Evolutionary conservation across 2,888 invertebrate species (phyloP), one percentile per base, ranked within the genome.

Genomic region (Epistrophe grossulariae): DNA sequence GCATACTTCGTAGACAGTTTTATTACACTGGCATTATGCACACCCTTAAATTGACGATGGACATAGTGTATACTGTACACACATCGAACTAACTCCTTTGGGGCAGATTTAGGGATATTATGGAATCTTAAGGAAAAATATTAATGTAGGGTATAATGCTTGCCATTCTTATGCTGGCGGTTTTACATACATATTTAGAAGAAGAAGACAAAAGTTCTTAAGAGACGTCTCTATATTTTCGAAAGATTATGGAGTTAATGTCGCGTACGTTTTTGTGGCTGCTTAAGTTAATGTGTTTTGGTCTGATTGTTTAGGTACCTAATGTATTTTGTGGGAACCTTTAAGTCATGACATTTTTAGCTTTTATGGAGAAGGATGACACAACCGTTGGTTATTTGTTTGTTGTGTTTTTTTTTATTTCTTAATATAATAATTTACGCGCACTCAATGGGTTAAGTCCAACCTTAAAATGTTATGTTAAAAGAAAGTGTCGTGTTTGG

Each of bases 1-100:
- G 83, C 88, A 79, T 89, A 88, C 82, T 79, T 82, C 79, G 82
- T 87, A 87, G 88, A 87, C 87, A 87, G 79, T 89, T 88, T 88
- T 88, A 88, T 88, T 87, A 85, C 62, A 55, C 38, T 48, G 57
- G 45, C 60, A 88, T 85, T 77, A 79, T 85, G 84, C 79, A 79
- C 81, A 77, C 73, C 85, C 88, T 83, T 70, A 77, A 84, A 84
- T 71, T 78, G 70, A 66, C 50, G 60, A 62, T 78, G 64, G 62
- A 71, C 52, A 79, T 4, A 48, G 66, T 60, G 60, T 77, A 70
- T 9, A 57, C 7, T 13, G 7, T 31, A 73, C 35, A 55, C 52
- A n/a, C 17, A 19, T 70, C 31, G 72, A 55, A 35, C 50, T 71
- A 50, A 55, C 72, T 73, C 40, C 19, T 19, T 70, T 28, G 38